Base-by-base conservation (phyloP, 2,113 vertebrate genomes). In the Rhombomys opimus region DNA sequence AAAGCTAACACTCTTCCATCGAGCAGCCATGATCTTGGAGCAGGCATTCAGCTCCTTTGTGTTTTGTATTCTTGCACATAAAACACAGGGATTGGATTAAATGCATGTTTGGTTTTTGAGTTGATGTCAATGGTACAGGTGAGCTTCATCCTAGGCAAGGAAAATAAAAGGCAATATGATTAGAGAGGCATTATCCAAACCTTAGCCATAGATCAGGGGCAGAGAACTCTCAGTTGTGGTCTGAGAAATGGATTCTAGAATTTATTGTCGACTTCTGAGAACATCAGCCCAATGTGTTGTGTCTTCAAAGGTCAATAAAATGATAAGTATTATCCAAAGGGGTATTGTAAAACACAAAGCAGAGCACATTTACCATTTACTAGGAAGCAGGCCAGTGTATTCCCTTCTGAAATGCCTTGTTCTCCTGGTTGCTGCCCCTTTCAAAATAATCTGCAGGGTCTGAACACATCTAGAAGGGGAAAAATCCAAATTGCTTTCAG, bases 321-420 rank as follows among this genome's bases (percentile, higher is more conserved):
- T 59, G 77, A 89, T 92, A 89, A 89, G 78, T 75, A 77, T 94
- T 91, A 75, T 86, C 95, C 91, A 91, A 94, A 95, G 13, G 67
- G 59, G 68, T 82, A 32, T 22, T 70, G 77, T 81, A 95, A 96
- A 90, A 78, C 68, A 77, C 70, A 91, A 78, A 94, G 78, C 80
- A 78, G 70, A 92, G n/a, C 67, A 73, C 81, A 81, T 81, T 92
- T 38, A 92, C 80, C 85, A n/a, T 92, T 93, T 92, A 68, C 80
- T 59, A 76, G 65, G 70, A 76, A 92, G 87, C 52, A 63, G 61
- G 4, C 10, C 23, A 2, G 38, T 22, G 0, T 14, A 14, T 20
- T 86, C 67, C 68, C 85, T 20, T 65, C 76, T 13, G 87, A 87
- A 76, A 93, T 35, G 22, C 85, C 35, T 1, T 7, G 1, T 68